Conservation (phyloP, 1,140 invertebrate species). For the Drosophila quadrilineata region DNA sequence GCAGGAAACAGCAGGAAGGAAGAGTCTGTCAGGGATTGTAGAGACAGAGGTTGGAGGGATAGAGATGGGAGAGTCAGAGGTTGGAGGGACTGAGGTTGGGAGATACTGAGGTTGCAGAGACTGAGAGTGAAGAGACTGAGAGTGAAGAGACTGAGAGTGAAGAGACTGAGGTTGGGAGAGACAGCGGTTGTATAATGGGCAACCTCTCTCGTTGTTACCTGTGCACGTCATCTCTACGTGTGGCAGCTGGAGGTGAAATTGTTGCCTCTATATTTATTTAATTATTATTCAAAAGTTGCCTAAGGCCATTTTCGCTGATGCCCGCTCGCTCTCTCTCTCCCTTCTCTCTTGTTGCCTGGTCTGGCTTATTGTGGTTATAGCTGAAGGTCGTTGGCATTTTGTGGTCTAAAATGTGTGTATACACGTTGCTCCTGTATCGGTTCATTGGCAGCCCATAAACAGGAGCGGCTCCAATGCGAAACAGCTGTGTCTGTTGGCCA, state of each 20-base stretch:
- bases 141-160: too few species aligned
- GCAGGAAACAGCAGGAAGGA: background rate
- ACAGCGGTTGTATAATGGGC: too few species aligned
- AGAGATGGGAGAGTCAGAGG: too few species aligned
- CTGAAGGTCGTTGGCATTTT: slow-evolving; percentile 60
- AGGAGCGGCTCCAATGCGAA: background rate
- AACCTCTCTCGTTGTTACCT: slow-evolving; percentile 33
- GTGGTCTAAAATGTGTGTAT: slow-evolving; percentile 22
- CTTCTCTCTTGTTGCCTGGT: too few species aligned
- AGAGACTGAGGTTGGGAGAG: too few species aligned
- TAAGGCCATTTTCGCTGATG: slow-evolving; percentile 8
- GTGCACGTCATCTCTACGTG: background rate
- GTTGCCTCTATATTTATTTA: slow-evolving; percentile 66
- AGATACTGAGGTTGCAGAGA: too few species aligned
- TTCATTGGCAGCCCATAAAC: slow-evolving; percentile 52
- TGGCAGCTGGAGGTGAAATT: background rate
- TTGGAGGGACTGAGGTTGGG: too few species aligned
- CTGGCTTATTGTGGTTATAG: background rate
- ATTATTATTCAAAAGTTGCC: slow-evolving; percentile 66
- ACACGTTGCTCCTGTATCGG: background rate
- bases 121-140: too few species aligned
- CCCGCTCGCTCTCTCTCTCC: too few species aligned
- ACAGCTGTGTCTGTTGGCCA: slow-evolving; percentile 38
- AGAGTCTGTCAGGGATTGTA: too few species aligned
- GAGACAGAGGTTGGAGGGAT: too few species aligned